Evolutionary conservation across 2,113 vertebrate species (phyloP), one percentile per base, ranked within the genome.

Genomic region (Pachypanchax playfairii): DNA sequence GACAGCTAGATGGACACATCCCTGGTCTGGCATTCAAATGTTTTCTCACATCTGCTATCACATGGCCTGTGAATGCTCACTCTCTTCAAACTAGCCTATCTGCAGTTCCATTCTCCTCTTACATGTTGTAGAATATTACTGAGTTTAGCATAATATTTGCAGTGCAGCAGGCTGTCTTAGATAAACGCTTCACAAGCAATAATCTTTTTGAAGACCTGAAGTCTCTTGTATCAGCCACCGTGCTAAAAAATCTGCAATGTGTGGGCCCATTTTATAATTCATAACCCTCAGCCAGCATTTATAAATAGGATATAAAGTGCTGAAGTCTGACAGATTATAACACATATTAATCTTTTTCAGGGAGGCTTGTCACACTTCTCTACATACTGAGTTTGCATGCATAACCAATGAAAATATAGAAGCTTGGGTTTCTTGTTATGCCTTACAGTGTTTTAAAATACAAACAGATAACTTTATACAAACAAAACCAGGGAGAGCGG

Each of bases 1-100:
- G 86, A 89, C 88, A 90, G 62, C 31, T 65, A 47, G 71, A 87
- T 80, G 73, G 85, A 85, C 84, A 82, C 70, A 80, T 76, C 77
- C 72, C 64, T 73, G 46, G 51, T 53, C 74, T 83, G 71, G 72
- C 73, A 87, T 86, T 79, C 63, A 77, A 77, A 86, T 77, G 54
- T 71, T 77, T 71, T 70, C 83, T 70, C 65, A 82, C 55, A 73
- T 83, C 29, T 33, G 2, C 48, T 38, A 48, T 67, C 41, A 63
- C 44, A 36, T 44, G 44, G 42, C 65, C 24, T 41, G 36, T 52
- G 22, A 66, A 58, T 43, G 48, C 39, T 53, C 24, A 35, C 22
- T 11, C 59, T 26, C 3, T 20, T 10, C 46, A 22, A 64, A 12
- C 43, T 43, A 17, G 21, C 17, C 57, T 25, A 29, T 48, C 25